Percentiles rank a stretch among this genome's conserved stretches.
These are phyloP conservation scores for Gasterosteus aculeatus DNA, from an alignment of 2,113 vertebrate species.

Conservation along the genomic window DNA sequence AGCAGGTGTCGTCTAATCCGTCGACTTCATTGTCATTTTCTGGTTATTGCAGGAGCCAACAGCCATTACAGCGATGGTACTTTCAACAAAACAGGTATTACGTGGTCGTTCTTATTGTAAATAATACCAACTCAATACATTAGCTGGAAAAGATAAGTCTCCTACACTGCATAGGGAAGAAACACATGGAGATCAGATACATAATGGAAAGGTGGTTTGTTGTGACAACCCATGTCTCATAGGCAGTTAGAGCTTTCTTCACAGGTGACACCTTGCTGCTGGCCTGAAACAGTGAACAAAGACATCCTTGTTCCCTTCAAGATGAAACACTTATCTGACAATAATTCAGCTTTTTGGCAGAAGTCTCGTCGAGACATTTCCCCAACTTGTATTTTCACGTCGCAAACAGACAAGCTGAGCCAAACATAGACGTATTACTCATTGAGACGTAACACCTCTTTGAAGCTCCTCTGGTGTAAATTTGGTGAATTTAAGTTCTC, in stretches of 20 bases:
- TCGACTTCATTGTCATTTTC: neutral
- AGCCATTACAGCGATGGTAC: conserved; percentile 92
- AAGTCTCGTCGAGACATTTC: too few species aligned
- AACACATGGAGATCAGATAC: neutral
- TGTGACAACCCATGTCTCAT: neutral
- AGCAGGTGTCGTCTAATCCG: neutral
- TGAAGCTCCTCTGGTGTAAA: neutral
- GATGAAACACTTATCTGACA: conserved; percentile 36
- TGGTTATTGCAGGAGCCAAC: conserved; percentile 87
- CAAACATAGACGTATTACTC: conserved; percentile 1
- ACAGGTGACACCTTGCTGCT: conserved; percentile 29
- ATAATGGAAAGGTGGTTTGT: conserved; percentile 8
- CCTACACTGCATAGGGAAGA: neutral
- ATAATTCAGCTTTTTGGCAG: conserved; percentile 15
- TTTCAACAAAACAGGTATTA: conserved; percentile 96
- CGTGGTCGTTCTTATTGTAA: neutral
- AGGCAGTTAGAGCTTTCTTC: conserved; percentile 8
- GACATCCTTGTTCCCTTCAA: conserved; percentile 34
- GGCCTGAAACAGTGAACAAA: conserved; percentile 53
- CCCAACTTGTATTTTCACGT: conserved; percentile 10
- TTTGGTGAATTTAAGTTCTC: neutral
- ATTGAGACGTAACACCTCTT: neutral
- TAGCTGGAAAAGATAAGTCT: neutral
- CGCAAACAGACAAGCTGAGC: conserved; percentile 4
- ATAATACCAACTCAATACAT: neutral